These are phyloP conservation scores for Hirtodrosophila alboralis DNA, from an alignment of 2,888 invertebrate genomes.

Conservation along the genomic window DNA sequence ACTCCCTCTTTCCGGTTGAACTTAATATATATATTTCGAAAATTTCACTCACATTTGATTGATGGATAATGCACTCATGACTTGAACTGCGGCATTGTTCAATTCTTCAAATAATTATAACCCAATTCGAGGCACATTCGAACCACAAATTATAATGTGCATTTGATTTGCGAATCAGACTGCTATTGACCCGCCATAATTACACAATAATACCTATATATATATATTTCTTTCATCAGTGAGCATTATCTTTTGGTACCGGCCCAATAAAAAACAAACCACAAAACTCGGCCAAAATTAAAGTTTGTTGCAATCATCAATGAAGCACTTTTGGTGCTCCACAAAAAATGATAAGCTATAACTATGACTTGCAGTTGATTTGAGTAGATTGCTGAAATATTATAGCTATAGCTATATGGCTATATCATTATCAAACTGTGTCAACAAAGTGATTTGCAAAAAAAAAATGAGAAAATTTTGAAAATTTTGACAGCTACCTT, in stretches of 20 bases:
- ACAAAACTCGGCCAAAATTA: constrained; percentile 23
- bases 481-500: constrained; percentile 40
- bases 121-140: constrained; percentile 16
- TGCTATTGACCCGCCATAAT: constrained; percentile 57
- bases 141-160: constrained; percentile 55
- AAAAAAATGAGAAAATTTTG: too few species aligned
- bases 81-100: constrained; percentile 21
- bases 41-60: constrained; percentile 22
- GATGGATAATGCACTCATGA: constrained; percentile 28
- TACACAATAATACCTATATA: constrained; percentile 43
- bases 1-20: constrained; percentile 2
- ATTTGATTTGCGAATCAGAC: constrained; percentile 65
- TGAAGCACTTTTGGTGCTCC: constrained; percentile 22
- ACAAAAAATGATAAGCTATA: constrained; percentile 38
- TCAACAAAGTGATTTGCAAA: constrained; percentile 51
- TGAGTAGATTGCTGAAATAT: constrained; percentile 7
- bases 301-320: constrained; percentile 21
- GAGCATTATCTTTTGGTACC: constrained; percentile 34
- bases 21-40: neutral
- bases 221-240: constrained; percentile 36
- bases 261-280: constrained; percentile 43
- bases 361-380: constrained; percentile 53
- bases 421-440: constrained; percentile 29
- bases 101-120: constrained; percentile 19
- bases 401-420: too few species aligned